phyloP scores from a whole-genome alignment of 1,140 invertebrate genomes.

The Leguminivora glycinivorella region DNA sequence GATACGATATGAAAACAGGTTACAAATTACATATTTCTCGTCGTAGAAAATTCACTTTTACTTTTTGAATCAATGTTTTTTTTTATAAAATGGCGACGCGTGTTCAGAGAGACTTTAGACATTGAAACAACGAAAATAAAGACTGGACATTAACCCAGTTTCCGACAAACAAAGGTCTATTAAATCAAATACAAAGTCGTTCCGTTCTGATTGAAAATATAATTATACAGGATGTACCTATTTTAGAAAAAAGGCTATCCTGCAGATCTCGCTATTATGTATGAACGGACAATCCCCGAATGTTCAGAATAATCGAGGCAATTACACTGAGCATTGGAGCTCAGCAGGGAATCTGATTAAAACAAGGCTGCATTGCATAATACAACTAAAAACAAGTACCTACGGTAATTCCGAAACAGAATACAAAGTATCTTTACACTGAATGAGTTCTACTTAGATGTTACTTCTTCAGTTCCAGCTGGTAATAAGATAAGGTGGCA shows the following conservation, averaged over 20 bases:
- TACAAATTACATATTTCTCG: not conserved
- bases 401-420: not conserved
- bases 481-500: too few species aligned
- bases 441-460: not conserved
- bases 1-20: slow-evolving; percentile 21
- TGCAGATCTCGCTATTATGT: not conserved
- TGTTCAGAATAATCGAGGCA: not conserved
- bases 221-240: not conserved
- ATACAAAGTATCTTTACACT: not conserved
- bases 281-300: slow-evolving; percentile 1
- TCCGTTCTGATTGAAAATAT: slow-evolving; percentile 14
- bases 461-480: too few species aligned
- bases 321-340: not conserved
- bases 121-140: too few species aligned
- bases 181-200: slow-evolving; percentile 6
- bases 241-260: not conserved
- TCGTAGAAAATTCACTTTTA: slow-evolving; percentile 17
- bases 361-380: not conserved
- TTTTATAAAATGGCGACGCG: not conserved
- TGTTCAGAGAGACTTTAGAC: slow-evolving; percentile 1
- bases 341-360: not conserved
- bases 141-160: slow-evolving; percentile 21
- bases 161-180: slow-evolving; percentile 10
- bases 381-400: not conserved
- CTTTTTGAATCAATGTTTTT: not conserved